Percentiles rank a stretch among this genome's conserved stretches.
Evolutionary conservation across 23 tunicate species (phyloP).

Genomic region (Ciona savignyi): DNA sequence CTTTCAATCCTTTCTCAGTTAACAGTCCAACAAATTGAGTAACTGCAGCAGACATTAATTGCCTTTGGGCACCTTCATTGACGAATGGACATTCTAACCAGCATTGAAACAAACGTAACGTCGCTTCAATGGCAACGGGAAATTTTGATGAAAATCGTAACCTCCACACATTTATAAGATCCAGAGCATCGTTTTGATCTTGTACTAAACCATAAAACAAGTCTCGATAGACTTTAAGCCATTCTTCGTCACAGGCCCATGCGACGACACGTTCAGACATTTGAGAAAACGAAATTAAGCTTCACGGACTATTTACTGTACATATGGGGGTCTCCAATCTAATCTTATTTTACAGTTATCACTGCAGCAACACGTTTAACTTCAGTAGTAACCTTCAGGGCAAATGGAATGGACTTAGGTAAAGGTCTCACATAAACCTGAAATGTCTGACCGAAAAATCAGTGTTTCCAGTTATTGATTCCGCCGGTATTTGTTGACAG

Average conservation of each 20-base stretch:
- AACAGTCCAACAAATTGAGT: conserved; percentile 74
- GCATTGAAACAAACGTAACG: conserved; percentile 31
- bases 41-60: conserved; percentile 32
- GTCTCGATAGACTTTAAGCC: conserved; percentile 31
- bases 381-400: too few species aligned
- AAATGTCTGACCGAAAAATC: too few species aligned
- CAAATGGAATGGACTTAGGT: too few species aligned
- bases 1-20: conserved; percentile 12
- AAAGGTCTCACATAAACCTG: too few species aligned
- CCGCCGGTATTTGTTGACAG: too few species aligned
- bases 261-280: conserved; percentile 29
- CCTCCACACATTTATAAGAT: conserved; percentile 42
- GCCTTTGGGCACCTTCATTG: conserved; percentile 10
- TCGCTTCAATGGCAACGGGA: conserved; percentile 79
- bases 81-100: neutral
- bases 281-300: too few species aligned
- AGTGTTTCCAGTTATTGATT: too few species aligned
- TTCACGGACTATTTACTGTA: too few species aligned
- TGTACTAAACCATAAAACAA: conserved; percentile 25
- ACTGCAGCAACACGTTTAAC: too few species aligned
- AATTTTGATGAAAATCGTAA: conserved; percentile 19
- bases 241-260: conserved; percentile 53
- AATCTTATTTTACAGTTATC: too few species aligned
- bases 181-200: conserved; percentile 28
- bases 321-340: too few species aligned